Evolutionary conservation across 1,140 invertebrate genomes (phyloP).

Genomic region (Trichogramma pretiosum): DNA sequence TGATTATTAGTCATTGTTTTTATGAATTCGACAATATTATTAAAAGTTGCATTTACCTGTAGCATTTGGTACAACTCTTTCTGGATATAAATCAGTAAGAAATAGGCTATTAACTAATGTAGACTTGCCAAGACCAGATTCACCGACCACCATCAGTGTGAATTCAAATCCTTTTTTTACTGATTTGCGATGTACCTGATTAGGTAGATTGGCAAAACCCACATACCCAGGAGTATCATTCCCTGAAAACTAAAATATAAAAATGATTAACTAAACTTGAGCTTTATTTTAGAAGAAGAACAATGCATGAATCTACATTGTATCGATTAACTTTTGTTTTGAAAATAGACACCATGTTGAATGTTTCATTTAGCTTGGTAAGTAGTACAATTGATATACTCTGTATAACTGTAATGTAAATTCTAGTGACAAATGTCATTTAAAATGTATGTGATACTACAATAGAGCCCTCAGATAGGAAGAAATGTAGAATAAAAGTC

Average conservation of each 20-base stretch:
- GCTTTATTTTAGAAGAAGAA: background rate
- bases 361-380: no score
- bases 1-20: constrained; percentile 10
- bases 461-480: no score
- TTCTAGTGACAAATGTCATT: no score
- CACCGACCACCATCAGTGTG: constrained; percentile 95
- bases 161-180: constrained; percentile 98
- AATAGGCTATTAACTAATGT: constrained; percentile 98
- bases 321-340: no score
- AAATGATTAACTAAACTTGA: constrained; percentile 1
- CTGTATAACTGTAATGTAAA: no score
- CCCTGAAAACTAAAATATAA: constrained; percentile 59
- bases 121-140: constrained; percentile 94
- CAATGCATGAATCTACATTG: no score
- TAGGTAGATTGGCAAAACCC: constrained; percentile 88
- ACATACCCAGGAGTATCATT: constrained; percentile 81
- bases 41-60: constrained; percentile 52
- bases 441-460: no score
- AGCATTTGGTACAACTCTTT: constrained; percentile 77
- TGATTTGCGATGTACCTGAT: constrained; percentile 92
- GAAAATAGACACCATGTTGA: no score
- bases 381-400: no score
- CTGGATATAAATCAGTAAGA: constrained; percentile 87
- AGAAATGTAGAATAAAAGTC: no score
- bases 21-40: background rate